These are phyloP conservation scores for Acholoe squamosa DNA, from an alignment of 2,888 invertebrate genomes.

Conservation along the genomic window DNA sequence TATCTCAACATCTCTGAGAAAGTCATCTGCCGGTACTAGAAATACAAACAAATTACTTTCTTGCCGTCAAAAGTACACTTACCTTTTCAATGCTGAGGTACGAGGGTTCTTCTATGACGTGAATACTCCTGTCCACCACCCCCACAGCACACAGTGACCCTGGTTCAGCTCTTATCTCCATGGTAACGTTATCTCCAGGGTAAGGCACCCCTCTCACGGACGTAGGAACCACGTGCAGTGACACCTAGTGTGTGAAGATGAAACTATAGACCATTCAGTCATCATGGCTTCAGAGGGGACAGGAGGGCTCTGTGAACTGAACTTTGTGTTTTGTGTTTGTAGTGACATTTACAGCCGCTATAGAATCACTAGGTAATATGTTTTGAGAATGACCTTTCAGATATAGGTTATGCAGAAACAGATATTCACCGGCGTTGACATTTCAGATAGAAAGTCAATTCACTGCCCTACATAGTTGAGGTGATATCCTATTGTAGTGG, in stretches of 20 bases:
- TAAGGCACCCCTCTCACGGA: slow-evolving; percentile 10
- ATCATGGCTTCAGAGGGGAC: neutral
- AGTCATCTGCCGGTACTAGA: no score
- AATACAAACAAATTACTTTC: no score
- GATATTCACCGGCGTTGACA: no score
- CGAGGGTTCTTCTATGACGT: slow-evolving; percentile 48
- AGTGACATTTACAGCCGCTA: no score
- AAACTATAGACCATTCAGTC: slow-evolving; percentile 41
- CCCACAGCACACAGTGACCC: slow-evolving; percentile 62
- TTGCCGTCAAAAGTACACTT: no score
- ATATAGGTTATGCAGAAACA: neutral
- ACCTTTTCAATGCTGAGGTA: slow-evolving; percentile 52
- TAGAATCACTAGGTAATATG: neutral
- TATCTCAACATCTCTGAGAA: no score
- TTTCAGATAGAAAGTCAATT: no score
- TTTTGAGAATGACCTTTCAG: neutral
- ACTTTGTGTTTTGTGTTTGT: no score
- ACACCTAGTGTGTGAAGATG: slow-evolving; percentile 49
- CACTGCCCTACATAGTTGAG: no score
- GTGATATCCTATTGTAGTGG: no score
- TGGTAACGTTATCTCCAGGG: slow-evolving; percentile 58
- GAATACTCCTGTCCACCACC: slow-evolving; percentile 58
- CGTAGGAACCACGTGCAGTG: neutral
- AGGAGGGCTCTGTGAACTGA: no score
- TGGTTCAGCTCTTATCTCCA: slow-evolving; percentile 48